A percentile compares a stretch with the other conserved stretches of the same genome.
Evolutionary conservation across 53 echinoderm and acorn worm species (phyloP).

Genomic region (Zoroaster sp.): DNA sequence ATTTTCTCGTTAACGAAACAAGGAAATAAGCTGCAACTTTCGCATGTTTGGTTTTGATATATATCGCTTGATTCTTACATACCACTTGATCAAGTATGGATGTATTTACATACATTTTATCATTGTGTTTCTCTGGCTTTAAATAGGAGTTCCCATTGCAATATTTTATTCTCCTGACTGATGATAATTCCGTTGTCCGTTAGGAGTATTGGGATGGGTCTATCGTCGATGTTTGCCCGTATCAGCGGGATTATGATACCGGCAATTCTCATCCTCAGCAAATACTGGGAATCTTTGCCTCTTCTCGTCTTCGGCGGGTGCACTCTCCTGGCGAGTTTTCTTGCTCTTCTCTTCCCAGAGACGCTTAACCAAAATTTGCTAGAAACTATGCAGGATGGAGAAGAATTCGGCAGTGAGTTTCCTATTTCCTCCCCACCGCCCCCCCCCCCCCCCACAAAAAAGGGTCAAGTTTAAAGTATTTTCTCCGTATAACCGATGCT

Average conservation of each 20-base stretch:
- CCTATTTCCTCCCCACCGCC: neutral
- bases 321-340: slow-evolving; percentile 54
- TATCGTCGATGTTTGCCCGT: slow-evolving; percentile 69
- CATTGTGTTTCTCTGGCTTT: too few species aligned
- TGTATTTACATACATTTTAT: too few species aligned
- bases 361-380: slow-evolving; percentile 53
- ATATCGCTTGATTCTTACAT: too few species aligned
- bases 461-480: too few species aligned
- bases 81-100: too few species aligned
- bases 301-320: slow-evolving; percentile 61
- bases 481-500: too few species aligned
- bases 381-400: slow-evolving; percentile 71
- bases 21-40: too few species aligned
- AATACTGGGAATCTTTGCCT: slow-evolving; percentile 68
- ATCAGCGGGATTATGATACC: slow-evolving; percentile 70
- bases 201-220: slow-evolving; percentile 66
- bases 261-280: slow-evolving; percentile 46
- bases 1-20: too few species aligned
- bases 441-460: neutral
- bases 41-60: too few species aligned
- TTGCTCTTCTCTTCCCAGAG: slow-evolving; percentile 61
- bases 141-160: too few species aligned
- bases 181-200: neutral
- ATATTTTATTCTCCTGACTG: neutral
- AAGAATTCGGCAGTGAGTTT: slow-evolving; percentile 61